Base-by-base conservation (phyloP, 2,797 vertebrate species). In the Chloroceryle amazona region DNA sequence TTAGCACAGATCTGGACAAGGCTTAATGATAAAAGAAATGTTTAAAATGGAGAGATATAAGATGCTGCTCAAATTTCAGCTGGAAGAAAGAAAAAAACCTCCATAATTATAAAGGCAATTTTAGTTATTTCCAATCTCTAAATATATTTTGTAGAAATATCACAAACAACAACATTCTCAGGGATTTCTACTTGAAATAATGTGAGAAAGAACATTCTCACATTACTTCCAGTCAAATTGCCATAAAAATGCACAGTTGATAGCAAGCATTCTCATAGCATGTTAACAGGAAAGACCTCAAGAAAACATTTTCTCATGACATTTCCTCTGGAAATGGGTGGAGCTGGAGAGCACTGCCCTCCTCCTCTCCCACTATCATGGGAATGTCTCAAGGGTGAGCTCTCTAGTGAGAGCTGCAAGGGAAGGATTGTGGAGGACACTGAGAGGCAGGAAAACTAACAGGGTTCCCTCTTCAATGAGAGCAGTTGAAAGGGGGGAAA, bases 281-380 rank as follows among this genome's bases (percentile, higher is more conserved):
- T 94, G 67, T 92, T 97, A 95, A 72, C 86, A 94, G 89, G 68
- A 96, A 96, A 97, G 94, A 95, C 79, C 89, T 95, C 95, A 80
- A 96, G 95, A 94, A 96, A 96, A 85, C 83, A 95, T 97, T 97
- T 98, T 98, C 97, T 97, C 97, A 97, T 93, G 97, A 98, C 97
- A 97, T 98, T 98, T 97, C 95, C 89, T 96, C 89, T 97, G 80
- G 66, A 97, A 96, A 75, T 91, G 94, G 96, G 97, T 95, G 96
- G 97, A 95, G 93, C 78, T 75, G 91, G 41, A 91, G 71, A 78
- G 49, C 62, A 71, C 81, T 87, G 79, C 52, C 47, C 75, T 96
- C 65, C 72, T 94, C 58, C 75, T 83, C 86, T 89, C 89, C 75
- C 84, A 88, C 47, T 85, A 93, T 58, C 90, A 84, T 96, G 96